Evolutionary conservation across 2,113 vertebrate genomes (phyloP).

Genomic region (Corapipo altera): DNA sequence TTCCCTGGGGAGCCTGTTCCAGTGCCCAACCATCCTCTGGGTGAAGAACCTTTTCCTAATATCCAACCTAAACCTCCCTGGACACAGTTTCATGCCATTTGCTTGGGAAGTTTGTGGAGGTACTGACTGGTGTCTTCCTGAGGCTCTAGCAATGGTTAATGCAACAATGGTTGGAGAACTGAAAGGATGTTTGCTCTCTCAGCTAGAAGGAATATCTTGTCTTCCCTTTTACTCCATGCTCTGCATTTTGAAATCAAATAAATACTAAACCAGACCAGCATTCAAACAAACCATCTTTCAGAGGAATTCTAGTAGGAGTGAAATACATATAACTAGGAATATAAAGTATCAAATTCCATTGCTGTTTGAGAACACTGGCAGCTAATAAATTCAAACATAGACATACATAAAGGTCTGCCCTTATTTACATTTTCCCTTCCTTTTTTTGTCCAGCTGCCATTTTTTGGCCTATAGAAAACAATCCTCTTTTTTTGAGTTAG

Average conservation of each 20-base stretch:
- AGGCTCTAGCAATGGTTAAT: not conserved
- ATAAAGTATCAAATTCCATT: slow-evolving; percentile 27
- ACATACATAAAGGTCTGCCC: slow-evolving; percentile 5
- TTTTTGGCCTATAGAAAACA: slow-evolving; percentile 53
- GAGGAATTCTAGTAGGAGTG: slow-evolving; percentile 50
- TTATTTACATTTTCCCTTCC: slow-evolving; percentile 47
- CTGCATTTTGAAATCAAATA: not conserved
- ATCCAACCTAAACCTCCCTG: not conserved
- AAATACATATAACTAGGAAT: not conserved
- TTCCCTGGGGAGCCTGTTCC: not conserved
- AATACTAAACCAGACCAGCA: not conserved
- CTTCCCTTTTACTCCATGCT: not conserved
- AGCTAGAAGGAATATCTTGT: not conserved
- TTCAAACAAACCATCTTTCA: not conserved
- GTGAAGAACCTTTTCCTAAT: not conserved
- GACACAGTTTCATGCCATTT: not conserved
- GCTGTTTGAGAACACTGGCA: slow-evolving; percentile 6
- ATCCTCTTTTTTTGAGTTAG: slow-evolving; percentile 20
- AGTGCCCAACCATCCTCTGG: not conserved
- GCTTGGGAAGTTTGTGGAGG: not conserved
- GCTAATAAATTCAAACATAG: slow-evolving; percentile 51
- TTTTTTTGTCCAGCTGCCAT: slow-evolving; percentile 23
- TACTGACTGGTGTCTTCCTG: not conserved
- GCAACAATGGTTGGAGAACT: not conserved
- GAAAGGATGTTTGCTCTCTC: not conserved